phyloP scores from a whole-genome alignment of 2,113 vertebrate species.

The Hippopotamus amphibius region DNA sequence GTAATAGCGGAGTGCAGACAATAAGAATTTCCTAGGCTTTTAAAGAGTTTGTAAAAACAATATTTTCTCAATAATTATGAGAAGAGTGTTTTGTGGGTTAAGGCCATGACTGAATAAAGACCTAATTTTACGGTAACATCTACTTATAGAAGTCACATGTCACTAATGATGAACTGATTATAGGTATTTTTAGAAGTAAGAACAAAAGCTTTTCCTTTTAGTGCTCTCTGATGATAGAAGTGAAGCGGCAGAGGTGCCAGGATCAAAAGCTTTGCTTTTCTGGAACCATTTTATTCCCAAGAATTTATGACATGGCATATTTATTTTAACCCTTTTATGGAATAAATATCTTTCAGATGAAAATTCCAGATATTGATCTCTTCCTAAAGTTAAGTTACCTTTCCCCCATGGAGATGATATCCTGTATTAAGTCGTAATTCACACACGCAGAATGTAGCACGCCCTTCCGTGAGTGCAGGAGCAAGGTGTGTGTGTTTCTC shows the following conservation, averaged over 20 bases:
- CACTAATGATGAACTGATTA: not conserved
- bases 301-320: not conserved
- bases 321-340: not conserved
- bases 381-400: not conserved
- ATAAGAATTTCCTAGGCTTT: not conserved
- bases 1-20: not conserved
- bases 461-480: not conserved
- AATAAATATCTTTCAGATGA: not conserved
- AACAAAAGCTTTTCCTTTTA: not conserved
- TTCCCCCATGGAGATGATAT: not conserved
- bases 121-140: not conserved
- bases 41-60: not conserved
- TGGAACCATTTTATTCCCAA: not conserved
- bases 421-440: not conserved
- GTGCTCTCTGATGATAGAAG: not conserved
- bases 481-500: not conserved
- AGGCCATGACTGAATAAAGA: not conserved
- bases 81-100: not conserved
- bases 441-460: not conserved
- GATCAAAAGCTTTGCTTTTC: conserved; percentile 14
- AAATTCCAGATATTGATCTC: not conserved
- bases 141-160: not conserved
- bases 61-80: not conserved
- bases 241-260: not conserved
- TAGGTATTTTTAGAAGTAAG: not conserved